These are phyloP conservation scores for Acronicta aceris DNA, from an alignment of 2,888 invertebrate species.

Conservation along the genomic window DNA sequence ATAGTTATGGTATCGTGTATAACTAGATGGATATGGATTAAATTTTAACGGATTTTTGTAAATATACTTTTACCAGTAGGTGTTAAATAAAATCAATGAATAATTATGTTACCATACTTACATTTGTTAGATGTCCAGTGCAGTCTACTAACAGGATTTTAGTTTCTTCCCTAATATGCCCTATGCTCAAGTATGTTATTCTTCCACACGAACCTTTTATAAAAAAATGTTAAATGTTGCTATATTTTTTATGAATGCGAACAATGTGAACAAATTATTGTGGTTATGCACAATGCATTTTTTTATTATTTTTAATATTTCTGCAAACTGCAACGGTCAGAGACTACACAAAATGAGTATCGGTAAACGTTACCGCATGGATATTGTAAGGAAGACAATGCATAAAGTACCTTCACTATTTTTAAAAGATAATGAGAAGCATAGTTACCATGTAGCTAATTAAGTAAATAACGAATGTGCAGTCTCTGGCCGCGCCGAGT, in stretches of 20 bases:
- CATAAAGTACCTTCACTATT: conserved; percentile 21
- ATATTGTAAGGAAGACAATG: conserved; percentile 19
- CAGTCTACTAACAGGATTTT: conserved; percentile 59
- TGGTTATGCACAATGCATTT: conserved; percentile 41
- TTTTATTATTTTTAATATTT: conserved; percentile 23
- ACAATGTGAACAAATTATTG: conserved; percentile 36
- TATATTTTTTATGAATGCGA: conserved; percentile 32
- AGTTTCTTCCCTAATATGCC: conserved; percentile 40
- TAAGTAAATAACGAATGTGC: conserved; percentile 47
- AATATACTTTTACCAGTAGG: conserved; percentile 80
- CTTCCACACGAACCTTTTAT: conserved; percentile 38
- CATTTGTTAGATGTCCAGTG: conserved; percentile 65
- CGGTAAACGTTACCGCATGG: conserved; percentile 9
- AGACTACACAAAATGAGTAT: conserved; percentile 24
- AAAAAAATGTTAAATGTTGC: conserved; percentile 27
- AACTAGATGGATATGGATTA: conserved; percentile 68
- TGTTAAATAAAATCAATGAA: conserved; percentile 64
- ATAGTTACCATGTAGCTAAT: conserved; percentile 23
- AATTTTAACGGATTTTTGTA: conserved; percentile 80
- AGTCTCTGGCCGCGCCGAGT: conserved; percentile 52
- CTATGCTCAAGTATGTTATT: conserved; percentile 49
- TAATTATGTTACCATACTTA: conserved; percentile 75
- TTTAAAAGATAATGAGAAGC: conserved; percentile 29
- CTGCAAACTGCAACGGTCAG: conserved; percentile 26
- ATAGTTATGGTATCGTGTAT: conserved; percentile 63